Evolutionary conservation across 2,888 invertebrate genomes (phyloP).

Genomic region (Chalcis sispes): DNA sequence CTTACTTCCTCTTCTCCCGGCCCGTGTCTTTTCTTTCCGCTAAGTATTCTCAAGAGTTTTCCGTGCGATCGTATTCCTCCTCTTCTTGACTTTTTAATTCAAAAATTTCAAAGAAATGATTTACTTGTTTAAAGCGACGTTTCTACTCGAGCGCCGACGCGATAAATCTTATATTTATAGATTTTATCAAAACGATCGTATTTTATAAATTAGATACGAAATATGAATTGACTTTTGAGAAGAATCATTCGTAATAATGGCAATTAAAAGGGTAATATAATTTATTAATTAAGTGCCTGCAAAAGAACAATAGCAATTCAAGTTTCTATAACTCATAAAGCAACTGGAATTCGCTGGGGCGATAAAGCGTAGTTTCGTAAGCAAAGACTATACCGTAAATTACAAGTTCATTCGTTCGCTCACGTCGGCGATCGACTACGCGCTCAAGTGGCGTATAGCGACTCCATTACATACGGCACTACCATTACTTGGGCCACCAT

Average conservation of each 20-base stretch:
- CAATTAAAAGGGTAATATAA: too few species aligned
- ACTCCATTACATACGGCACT: constrained; percentile 55
- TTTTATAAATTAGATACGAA: too few species aligned
- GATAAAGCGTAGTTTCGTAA: constrained; percentile 15
- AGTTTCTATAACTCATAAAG: constrained; percentile 43
- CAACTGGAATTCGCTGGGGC: constrained; percentile 4
- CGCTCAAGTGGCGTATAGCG: constrained; percentile 41
- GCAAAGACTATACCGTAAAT: constrained; percentile 57
- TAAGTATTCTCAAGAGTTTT: constrained; percentile 5
- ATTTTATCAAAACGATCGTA: too few species aligned
- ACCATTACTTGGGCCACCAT: constrained; percentile 54
- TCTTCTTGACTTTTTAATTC: constrained; percentile 37
- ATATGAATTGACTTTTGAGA: too few species aligned
- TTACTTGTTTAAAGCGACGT: too few species aligned
- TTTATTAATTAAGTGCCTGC: background rate
- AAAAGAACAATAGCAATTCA: constrained; percentile 22
- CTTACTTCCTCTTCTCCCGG: background rate
- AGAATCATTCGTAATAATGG: too few species aligned
- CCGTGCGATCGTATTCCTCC: constrained; percentile 8
- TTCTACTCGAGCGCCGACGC: too few species aligned
- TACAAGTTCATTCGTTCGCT: constrained; percentile 65
- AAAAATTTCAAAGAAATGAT: constrained; percentile 22
- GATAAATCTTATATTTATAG: too few species aligned
- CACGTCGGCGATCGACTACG: constrained; percentile 48
- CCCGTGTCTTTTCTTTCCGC: constrained; percentile 18